A percentile compares a stretch with the other conserved stretches of the same genome.
Evolutionary conservation across 2,113 vertebrate genomes (phyloP).

Genomic region (Xenopus tropicalis): UCB_Xtro_10.0 CM004444.2:88356001-88356500

Average conservation of each 20-base stretch:
- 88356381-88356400: background rate
- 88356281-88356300: background rate
- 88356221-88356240: background rate
- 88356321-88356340: constrained; percentile 11
- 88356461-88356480: too few species aligned
- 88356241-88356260: background rate
- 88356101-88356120: too few species aligned
- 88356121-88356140: too few species aligned
- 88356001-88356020: too few species aligned
- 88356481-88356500: too few species aligned
- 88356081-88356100: too few species aligned
- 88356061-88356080: too few species aligned
- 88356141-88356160: too few species aligned
- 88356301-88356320: constrained; percentile 10
- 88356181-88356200: too few species aligned
- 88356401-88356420: background rate
- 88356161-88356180: too few species aligned
- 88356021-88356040: too few species aligned
- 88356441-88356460: background rate
- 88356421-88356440: constrained; percentile 4
- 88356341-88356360: constrained; percentile 22
- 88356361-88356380: constrained; percentile 18
- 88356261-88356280: background rate
- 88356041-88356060: too few species aligned
- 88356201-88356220: background rate